phyloP scores from a whole-genome alignment of 2,797 vertebrate species.

The Euphonia xanthogaster region DNA sequence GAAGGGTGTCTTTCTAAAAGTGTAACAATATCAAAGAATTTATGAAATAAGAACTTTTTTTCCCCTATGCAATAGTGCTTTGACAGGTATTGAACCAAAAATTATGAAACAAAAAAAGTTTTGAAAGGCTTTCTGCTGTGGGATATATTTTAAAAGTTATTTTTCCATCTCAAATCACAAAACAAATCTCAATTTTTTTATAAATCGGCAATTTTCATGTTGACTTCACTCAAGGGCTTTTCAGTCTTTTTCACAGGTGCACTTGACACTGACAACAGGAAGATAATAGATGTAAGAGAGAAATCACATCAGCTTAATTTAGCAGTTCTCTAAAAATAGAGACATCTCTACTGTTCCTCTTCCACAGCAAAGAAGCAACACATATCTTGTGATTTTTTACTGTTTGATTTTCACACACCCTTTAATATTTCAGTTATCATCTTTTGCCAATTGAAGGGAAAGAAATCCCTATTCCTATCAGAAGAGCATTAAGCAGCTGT shows the following conservation, averaged over 20 bases:
- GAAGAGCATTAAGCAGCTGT: neutral
- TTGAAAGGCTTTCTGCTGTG: neutral
- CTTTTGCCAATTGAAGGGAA: neutral
- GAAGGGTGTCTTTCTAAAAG: neutral
- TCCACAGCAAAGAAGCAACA: neutral
- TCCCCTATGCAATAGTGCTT: neutral
- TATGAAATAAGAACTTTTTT: neutral
- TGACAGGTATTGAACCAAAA: neutral
- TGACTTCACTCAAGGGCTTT: neutral
- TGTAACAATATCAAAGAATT: neutral
- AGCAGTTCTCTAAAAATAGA: neutral
- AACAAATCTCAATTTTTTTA: neutral
- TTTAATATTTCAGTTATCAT: neutral
- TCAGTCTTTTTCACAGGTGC: neutral
- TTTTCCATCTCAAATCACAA: neutral
- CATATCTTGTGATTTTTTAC: neutral
- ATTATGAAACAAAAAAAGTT: neutral
- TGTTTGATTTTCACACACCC: neutral
- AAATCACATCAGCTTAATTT: neutral
- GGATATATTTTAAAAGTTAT: neutral
- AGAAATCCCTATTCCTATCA: neutral
- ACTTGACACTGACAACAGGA: neutral
- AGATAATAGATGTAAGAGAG: neutral
- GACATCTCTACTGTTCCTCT: neutral
- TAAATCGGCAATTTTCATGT: neutral